phyloP scores from a whole-genome alignment of 2,888 invertebrate genomes.

The Cyclophora albipunctata region DNA sequence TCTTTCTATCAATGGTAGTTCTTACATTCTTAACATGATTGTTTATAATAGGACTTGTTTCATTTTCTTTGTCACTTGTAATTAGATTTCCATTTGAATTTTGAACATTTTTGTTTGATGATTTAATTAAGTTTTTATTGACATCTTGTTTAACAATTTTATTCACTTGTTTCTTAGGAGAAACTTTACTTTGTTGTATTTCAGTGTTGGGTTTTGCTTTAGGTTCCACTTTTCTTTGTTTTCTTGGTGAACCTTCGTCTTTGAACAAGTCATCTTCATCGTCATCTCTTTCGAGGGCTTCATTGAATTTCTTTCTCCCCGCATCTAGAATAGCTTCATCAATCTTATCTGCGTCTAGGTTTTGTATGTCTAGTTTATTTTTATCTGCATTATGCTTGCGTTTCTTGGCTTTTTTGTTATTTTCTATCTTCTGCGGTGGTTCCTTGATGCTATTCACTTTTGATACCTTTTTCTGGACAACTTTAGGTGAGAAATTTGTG shows the following conservation, averaged over 20 bases:
- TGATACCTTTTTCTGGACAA: background rate
- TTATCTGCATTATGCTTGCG: constrained; percentile 8
- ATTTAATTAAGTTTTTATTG: too few species aligned
- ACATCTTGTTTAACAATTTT: too few species aligned
- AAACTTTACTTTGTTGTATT: constrained; percentile 1
- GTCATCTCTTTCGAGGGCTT: constrained; percentile 34
- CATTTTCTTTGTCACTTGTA: constrained; percentile 7
- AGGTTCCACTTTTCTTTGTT: background rate
- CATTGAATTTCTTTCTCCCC: constrained; percentile 46
- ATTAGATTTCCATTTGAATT: constrained; percentile 1
- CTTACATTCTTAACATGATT: background rate
- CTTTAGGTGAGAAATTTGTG: too few species aligned
- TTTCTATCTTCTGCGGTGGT: background rate
- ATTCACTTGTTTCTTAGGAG: too few species aligned
- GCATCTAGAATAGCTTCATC: constrained; percentile 43
- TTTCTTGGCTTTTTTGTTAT: constrained; percentile 5
- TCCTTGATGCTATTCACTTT: background rate
- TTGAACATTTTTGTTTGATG: background rate
- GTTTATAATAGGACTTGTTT: background rate
- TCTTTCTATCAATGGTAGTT: constrained; percentile 26
- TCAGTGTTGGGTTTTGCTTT: constrained; percentile 1
- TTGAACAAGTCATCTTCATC: constrained; percentile 31
- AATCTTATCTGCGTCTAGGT: constrained; percentile 34
- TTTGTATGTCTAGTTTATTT: constrained; percentile 19
- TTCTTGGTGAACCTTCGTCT: constrained; percentile 16